phyloP scores from a whole-genome alignment of 2,888 invertebrate genomes.

The Apocheima hispidaria region DNA sequence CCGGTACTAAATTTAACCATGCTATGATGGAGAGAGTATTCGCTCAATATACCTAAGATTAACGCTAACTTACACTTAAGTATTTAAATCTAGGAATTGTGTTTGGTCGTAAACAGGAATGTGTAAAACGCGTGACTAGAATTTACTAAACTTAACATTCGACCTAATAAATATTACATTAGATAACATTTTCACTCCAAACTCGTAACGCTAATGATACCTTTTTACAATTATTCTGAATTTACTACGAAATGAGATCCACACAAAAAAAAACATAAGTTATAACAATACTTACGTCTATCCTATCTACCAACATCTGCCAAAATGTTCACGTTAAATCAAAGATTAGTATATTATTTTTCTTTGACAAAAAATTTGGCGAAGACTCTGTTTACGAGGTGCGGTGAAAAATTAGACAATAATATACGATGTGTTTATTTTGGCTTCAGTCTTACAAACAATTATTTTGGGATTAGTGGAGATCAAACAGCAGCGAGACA shows the following conservation, averaged over 20 bases:
- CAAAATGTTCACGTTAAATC: slow-evolving; percentile 29
- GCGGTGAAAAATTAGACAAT: slow-evolving; percentile 23
- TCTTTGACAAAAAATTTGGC: slow-evolving; percentile 36
- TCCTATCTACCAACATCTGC: slow-evolving; percentile 30
- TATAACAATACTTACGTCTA: slow-evolving; percentile 35
- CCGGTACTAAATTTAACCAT: slow-evolving; percentile 13
- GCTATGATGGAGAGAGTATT: slow-evolving; percentile 33
- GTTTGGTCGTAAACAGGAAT: slow-evolving; percentile 86
- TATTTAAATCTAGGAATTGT: slow-evolving; percentile 60
- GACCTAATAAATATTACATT: slow-evolving; percentile 82
- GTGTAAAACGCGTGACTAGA: slow-evolving; percentile 85
- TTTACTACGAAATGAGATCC: slow-evolving; percentile 77
- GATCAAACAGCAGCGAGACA: slow-evolving; percentile 66
- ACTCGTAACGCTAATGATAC: slow-evolving; percentile 47
- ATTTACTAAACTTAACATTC: slow-evolving; percentile 85
- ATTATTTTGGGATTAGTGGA: slow-evolving; percentile 69
- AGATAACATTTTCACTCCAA: slow-evolving; percentile 72
- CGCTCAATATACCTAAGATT: slow-evolving; percentile 37
- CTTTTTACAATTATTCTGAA: slow-evolving; percentile 54
- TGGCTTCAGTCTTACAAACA: slow-evolving; percentile 65
- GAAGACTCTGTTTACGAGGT: slow-evolving; percentile 26
- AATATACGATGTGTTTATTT: slow-evolving; percentile 40
- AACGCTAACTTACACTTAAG: slow-evolving; percentile 35
- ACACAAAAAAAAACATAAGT: slow-evolving; percentile 58
- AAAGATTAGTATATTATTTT: slow-evolving; percentile 20